Percentiles rank a stretch among this genome's conserved stretches.
phyloP scores from a whole-genome alignment of 2,797 vertebrate species.

The Chelidonichthys spinosus region DNA sequence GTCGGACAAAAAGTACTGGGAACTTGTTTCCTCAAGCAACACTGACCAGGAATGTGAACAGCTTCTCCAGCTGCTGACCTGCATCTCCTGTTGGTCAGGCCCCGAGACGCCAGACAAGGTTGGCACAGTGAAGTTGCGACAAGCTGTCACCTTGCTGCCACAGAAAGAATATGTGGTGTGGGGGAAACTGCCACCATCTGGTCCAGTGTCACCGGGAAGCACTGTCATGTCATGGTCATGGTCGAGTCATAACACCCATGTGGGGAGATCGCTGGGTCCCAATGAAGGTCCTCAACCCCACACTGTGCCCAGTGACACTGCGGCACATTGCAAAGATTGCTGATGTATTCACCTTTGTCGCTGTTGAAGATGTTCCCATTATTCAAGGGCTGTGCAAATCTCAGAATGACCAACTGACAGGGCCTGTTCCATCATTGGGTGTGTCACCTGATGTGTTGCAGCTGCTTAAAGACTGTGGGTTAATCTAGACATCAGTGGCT shows the following conservation, averaged over 20 bases:
- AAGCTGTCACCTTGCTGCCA: constrained; percentile 19
- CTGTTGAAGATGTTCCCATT: too few relatives aligned
- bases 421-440: too few relatives aligned
- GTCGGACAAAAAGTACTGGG: too few relatives aligned
- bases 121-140: constrained; percentile 19
- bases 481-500: too few relatives aligned
- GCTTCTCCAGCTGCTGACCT: constrained; percentile 37
- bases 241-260: constrained; percentile 18
- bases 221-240: constrained; percentile 39
- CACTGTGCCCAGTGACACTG: too few relatives aligned
- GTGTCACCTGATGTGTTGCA: too few relatives aligned
- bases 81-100: constrained; percentile 6
- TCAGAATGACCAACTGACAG: too few relatives aligned
- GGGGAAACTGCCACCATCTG: constrained; percentile 8
- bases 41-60: constrained; percentile 16
- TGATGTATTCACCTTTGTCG: too few relatives aligned
- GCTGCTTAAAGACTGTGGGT: too few relatives aligned
- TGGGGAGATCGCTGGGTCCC: constrained; percentile 46
- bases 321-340: too few relatives aligned
- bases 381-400: too few relatives aligned
- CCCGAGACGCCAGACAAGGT: constrained; percentile 16
- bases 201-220: constrained; percentile 30
- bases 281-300: constrained; percentile 23
- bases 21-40: not conserved
- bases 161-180: constrained; percentile 36